Conservation (phyloP, 2,888 invertebrate genomes). For the Pyrocoelia pectoralis region DNA sequence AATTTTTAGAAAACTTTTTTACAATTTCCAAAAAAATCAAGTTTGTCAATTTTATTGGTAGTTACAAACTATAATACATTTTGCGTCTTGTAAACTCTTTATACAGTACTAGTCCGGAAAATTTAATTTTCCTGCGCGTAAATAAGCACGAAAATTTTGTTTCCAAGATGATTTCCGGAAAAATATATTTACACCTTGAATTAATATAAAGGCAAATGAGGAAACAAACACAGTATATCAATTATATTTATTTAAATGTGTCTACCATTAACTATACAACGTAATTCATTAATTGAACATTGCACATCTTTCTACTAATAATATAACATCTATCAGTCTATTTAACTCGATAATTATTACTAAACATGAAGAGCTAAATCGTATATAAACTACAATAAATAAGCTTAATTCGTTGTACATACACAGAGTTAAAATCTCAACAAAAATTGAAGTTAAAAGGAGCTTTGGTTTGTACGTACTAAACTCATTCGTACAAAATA, state of each 20-base stretch:
- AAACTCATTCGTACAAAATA: background rate
- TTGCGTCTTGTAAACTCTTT: too few species aligned
- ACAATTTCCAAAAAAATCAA: too few species aligned
- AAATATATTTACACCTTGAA: too few species aligned
- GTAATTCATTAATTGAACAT: slow-evolving; percentile 24
- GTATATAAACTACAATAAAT: slow-evolving; percentile 20
- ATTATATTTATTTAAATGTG: slow-evolving; percentile 21
- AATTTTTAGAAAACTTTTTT: too few species aligned
- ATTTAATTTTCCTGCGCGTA: too few species aligned
- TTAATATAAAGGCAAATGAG: too few species aligned
- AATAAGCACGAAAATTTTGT: too few species aligned
- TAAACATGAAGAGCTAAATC: slow-evolving; percentile 13
- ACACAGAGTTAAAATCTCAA: background rate
- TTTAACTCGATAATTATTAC: slow-evolving; percentile 7
- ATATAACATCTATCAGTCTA: slow-evolving; percentile 40
- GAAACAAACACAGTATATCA: background rate
- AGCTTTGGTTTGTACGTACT: slow-evolving; percentile 24
- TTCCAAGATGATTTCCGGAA: too few species aligned
- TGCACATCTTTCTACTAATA: slow-evolving; percentile 36
- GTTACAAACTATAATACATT: too few species aligned
- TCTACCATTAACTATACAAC: slow-evolving; percentile 16
- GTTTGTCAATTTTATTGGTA: too few species aligned
- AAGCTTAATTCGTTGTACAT: slow-evolving; percentile 19
- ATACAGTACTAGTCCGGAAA: too few species aligned
- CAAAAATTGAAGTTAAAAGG: slow-evolving; percentile 1